Evolutionary conservation across 2,797 vertebrate genomes (phyloP).

Genomic region (Avahi laniger): DNA sequence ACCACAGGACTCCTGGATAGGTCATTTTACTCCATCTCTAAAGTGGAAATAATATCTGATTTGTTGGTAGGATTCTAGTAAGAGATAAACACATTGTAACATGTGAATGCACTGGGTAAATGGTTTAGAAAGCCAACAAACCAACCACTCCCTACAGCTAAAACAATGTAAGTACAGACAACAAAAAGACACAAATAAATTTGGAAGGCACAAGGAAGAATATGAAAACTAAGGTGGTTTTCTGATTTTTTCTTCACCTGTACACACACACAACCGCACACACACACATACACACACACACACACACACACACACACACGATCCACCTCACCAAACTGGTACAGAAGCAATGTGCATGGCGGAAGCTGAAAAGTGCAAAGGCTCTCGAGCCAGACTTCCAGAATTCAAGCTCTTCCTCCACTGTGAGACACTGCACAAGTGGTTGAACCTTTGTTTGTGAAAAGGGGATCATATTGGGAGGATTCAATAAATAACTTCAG

Average conservation of each 20-base stretch:
- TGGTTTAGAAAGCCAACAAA: neutral
- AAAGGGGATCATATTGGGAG: neutral
- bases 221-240: neutral
- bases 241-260: neutral
- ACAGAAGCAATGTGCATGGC: neutral
- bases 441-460: neutral
- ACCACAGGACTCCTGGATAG: rapidly evolving
- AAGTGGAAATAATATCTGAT: neutral
- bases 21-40: neutral
- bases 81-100: neutral
- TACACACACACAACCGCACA: no score
- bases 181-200: neutral
- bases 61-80: neutral
- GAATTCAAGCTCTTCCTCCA: neutral
- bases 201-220: neutral
- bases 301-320: neutral
- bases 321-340: neutral
- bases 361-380: rapidly evolving
- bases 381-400: neutral
- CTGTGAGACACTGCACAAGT: neutral
- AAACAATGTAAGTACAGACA: neutral
- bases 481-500: neutral
- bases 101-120: neutral
- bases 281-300: neutral
- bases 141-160: neutral